Conservation (phyloP, 2,888 invertebrate species). For the Eupsilia transversa region DNA sequence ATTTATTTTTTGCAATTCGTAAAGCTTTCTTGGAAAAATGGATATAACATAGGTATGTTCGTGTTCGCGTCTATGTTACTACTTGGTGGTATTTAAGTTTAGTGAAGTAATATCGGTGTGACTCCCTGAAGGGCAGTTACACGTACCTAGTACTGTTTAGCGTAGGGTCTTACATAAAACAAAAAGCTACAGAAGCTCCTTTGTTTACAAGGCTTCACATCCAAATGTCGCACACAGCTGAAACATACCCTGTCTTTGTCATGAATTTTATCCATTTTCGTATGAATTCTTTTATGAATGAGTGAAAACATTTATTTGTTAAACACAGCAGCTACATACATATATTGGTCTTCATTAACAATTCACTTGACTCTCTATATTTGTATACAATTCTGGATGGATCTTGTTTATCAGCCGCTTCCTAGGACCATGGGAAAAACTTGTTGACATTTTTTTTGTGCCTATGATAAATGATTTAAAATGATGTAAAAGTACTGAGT, state of each 20-base stretch:
- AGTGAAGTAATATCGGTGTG: conserved; percentile 20
- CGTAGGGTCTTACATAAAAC: too few species aligned
- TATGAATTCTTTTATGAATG: background rate
- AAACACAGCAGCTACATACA: background rate
- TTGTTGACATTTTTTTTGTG: too few species aligned
- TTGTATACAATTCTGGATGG: too few species aligned
- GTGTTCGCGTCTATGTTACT: background rate
- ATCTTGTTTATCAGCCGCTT: background rate
- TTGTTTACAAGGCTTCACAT: background rate
- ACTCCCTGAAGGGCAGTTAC: background rate
- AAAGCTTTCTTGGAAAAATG: conserved; percentile 4
- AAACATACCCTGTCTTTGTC: background rate
- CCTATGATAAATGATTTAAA: too few species aligned
- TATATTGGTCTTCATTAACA: background rate
- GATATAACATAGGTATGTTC: background rate
- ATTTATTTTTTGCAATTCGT: conserved; percentile 38
- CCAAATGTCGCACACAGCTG: background rate
- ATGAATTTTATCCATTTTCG: background rate
- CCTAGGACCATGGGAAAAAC: too few species aligned
- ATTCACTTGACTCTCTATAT: background rate
- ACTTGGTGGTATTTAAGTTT: background rate
- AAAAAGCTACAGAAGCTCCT: background rate
- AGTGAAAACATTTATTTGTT: background rate
- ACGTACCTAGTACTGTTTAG: background rate
- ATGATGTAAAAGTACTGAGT: too few species aligned